phyloP scores from a whole-genome alignment of 1,140 invertebrate genomes.

The Thaumetopoea pityocampa region DNA sequence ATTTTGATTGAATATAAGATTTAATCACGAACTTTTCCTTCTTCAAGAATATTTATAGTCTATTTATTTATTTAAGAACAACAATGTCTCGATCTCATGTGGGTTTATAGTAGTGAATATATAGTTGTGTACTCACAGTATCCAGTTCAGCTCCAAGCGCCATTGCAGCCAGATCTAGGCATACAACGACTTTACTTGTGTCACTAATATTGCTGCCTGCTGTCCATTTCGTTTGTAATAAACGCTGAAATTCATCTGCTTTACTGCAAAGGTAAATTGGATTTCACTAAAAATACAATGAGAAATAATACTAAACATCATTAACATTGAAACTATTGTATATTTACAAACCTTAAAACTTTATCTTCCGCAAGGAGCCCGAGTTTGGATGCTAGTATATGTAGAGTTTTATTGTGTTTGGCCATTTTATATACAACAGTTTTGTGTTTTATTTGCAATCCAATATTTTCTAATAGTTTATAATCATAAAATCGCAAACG shows the following conservation, averaged over 20 bases:
- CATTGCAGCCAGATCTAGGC: slow-evolving; percentile 49
- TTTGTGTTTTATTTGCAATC: background rate
- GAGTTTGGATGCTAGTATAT: slow-evolving; percentile 50
- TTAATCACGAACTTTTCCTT: too few species aligned
- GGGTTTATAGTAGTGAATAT: background rate
- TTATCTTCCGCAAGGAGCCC: slow-evolving; percentile 50
- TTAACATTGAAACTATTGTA: too few species aligned
- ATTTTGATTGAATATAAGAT: too few species aligned
- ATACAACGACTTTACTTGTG: slow-evolving; percentile 57
- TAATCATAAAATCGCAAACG: too few species aligned
- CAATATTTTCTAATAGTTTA: background rate
- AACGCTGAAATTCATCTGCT: slow-evolving; percentile 58
- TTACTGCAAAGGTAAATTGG: slow-evolving; percentile 56
- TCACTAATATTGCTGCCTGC: slow-evolving; percentile 52
- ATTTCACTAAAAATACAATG: slow-evolving; percentile 5
- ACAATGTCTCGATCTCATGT: too few species aligned
- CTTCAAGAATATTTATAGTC: too few species aligned
- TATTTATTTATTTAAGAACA: too few species aligned
- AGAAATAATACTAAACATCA: too few species aligned
- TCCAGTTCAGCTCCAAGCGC: slow-evolving; percentile 43
- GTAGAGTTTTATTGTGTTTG: slow-evolving; percentile 42
- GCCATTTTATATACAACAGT: slow-evolving; percentile 41
- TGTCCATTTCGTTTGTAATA: slow-evolving; percentile 46
- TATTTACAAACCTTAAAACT: slow-evolving; percentile 44
- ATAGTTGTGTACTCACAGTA: slow-evolving; percentile 32